Evolutionary conservation across 2,888 invertebrate species (phyloP), one percentile per base, ranked within the genome.

Genomic region (Ceraclea dissimilis): DNA sequence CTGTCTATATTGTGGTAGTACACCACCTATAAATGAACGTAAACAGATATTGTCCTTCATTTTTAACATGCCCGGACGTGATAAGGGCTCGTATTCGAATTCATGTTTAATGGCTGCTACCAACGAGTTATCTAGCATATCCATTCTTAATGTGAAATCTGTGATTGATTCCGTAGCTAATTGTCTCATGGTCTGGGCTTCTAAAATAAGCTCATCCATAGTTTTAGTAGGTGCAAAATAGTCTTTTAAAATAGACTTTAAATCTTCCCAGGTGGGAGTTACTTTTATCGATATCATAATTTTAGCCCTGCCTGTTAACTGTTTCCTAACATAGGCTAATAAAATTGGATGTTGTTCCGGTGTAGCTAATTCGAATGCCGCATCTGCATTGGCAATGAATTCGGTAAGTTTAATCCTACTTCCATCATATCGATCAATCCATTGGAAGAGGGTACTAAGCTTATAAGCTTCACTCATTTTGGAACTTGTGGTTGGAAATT

Each of bases 381-480:
- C n/a, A 20, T 51, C 51, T 6, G 43, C 34, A 20, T 51, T 51
- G 6, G 21, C 18, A 19, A 51, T 51, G 21, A 51, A 51, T 20
- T 51, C 51, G 33, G 31, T 43, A 2, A 51, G 34, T 39, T 51
- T 51, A 4, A 18, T 4, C 8, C 34, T 16, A 17, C n/a, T 16
- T 17, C 51, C 51, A 43, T 51, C 51, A 16, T 51, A 51, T 10
- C 19, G 34, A 43, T 51, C 51, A 43, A 51, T 51, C 39, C 39
- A 51, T 11, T 18, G 51, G 21, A 51, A 51, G 6, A 51, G 21
- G 4, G 51, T 51, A 16, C 17, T 2, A 11, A 51, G 8, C 6
- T 51, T 19, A 18, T 51, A 39, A 8, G 8, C 20, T 19, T 44
- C 44, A n/a, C n/a, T n/a, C n/a, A n/a, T n/a, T n/a, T n/a, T n/a